Conservation (phyloP, 2,888 invertebrate genomes). For the Mylabris sibirica region DNA sequence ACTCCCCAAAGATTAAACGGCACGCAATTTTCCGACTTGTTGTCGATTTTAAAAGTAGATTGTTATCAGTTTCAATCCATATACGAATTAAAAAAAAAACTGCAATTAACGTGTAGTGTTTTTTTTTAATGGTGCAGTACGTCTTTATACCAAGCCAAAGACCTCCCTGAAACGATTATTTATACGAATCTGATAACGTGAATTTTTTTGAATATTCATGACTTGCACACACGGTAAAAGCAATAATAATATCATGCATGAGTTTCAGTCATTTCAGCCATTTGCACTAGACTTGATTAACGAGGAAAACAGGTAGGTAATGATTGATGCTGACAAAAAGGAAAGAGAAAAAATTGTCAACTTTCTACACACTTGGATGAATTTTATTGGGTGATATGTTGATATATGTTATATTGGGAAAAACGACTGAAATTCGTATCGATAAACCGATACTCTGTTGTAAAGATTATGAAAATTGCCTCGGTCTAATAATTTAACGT, state of each 20-base stretch:
- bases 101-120: background rate
- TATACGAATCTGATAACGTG: background rate
- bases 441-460: constrained; percentile 34
- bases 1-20: constrained; percentile 13
- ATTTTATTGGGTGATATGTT: constrained; percentile 46
- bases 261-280: background rate
- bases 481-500: constrained; percentile 44
- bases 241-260: background rate
- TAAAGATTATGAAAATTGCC: constrained; percentile 46
- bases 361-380: constrained; percentile 32
- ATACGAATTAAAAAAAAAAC: background rate
- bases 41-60: background rate
- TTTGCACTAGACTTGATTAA: background rate
- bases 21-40: constrained; percentile 20
- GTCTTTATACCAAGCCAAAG: background rate
- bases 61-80: background rate
- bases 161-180: background rate
- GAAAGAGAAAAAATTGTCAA: background rate
- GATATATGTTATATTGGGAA: constrained; percentile 39
- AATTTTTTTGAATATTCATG: constrained; percentile 2
- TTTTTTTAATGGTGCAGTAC: background rate
- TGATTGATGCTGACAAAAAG: background rate
- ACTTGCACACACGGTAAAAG: background rate
- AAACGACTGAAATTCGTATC: constrained; percentile 41
- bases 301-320: background rate